Evolutionary conservation across 2,888 invertebrate species (phyloP).

Genomic region (Apotomis betuletana): DNA sequence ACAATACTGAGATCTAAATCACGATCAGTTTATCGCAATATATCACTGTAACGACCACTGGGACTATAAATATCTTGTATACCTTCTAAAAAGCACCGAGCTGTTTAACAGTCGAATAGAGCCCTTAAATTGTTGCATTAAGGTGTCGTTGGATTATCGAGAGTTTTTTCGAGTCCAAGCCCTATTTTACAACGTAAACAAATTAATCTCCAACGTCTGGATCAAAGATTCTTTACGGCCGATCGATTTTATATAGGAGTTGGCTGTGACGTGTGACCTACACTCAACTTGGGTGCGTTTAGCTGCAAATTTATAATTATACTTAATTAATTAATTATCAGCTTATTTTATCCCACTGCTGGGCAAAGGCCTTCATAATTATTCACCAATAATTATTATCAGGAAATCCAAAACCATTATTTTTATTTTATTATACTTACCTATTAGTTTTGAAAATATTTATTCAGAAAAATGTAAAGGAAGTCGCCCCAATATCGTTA

Average conservation of each 20-base stretch:
- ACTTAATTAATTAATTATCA: no score
- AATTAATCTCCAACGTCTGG: constrained; percentile 46
- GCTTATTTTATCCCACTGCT: no score
- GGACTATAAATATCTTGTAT: constrained; percentile 33
- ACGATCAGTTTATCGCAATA: constrained; percentile 17
- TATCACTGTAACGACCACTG: constrained; percentile 24
- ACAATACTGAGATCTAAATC: constrained; percentile 12
- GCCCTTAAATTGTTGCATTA: neutral
- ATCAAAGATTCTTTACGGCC: constrained; percentile 51
- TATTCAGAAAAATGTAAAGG: no score
- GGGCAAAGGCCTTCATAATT: no score
- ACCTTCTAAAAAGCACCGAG: constrained; percentile 2
- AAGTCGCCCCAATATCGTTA: no score
- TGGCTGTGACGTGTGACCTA: constrained; percentile 3
- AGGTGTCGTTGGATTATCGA: neutral
- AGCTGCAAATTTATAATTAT: no score
- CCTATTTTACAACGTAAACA: constrained; percentile 53
- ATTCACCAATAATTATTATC: no score
- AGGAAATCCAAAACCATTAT: no score
- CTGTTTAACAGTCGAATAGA: neutral
- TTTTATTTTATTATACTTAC: no score
- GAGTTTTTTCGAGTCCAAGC: constrained; percentile 38
- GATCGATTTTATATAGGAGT: constrained; percentile 32
- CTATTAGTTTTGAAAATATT: no score
- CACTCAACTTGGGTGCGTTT: no score